A percentile compares a stretch with the other conserved stretches of the same genome.
These are phyloP conservation scores for Carollia perspicillata DNA, from an alignment of 2,113 vertebrate genomes.

Conservation along the genomic window DNA sequence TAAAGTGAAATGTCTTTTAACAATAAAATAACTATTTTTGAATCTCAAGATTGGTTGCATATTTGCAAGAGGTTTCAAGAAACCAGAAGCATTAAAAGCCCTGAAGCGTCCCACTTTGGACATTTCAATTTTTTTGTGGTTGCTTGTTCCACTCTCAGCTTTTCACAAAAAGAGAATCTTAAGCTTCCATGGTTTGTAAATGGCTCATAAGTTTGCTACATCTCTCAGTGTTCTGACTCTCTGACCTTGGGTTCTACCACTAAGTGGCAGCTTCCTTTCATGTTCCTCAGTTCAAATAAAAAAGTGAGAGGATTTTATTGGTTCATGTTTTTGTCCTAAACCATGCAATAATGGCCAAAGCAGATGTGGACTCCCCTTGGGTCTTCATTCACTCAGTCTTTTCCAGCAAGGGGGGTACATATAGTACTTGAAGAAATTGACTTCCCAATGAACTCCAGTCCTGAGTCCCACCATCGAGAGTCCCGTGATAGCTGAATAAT, in stretches of 20 bases:
- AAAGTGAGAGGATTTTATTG: neutral
- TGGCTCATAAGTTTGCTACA: neutral
- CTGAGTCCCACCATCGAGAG: neutral
- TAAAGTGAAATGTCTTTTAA: slow-evolving; percentile 18
- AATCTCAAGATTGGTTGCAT: neutral
- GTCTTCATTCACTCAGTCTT: neutral
- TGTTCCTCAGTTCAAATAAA: slow-evolving; percentile 45
- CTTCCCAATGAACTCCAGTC: neutral
- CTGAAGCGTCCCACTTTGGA: neutral
- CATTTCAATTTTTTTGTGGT: slow-evolving; percentile 4
- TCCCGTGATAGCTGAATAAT: neutral
- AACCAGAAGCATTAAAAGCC: neutral
- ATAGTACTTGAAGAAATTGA: neutral
- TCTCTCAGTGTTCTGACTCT: neutral
- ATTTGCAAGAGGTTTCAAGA: slow-evolving; percentile 44
- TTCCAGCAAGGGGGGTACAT: neutral
- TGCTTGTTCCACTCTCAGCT: neutral
- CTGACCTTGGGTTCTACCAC: slow-evolving; percentile 1
- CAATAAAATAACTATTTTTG: neutral
- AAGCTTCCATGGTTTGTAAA: neutral
- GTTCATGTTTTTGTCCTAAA: neutral
- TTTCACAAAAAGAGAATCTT: slow-evolving; percentile 24
- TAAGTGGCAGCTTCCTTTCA: slow-evolving; percentile 9
- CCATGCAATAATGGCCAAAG: neutral
- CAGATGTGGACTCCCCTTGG: neutral